These are phyloP conservation scores for Eucidaris tribuloides DNA, from an alignment of 35 echinoderm and acorn worm genomes.

Conservation along the genomic window DNA sequence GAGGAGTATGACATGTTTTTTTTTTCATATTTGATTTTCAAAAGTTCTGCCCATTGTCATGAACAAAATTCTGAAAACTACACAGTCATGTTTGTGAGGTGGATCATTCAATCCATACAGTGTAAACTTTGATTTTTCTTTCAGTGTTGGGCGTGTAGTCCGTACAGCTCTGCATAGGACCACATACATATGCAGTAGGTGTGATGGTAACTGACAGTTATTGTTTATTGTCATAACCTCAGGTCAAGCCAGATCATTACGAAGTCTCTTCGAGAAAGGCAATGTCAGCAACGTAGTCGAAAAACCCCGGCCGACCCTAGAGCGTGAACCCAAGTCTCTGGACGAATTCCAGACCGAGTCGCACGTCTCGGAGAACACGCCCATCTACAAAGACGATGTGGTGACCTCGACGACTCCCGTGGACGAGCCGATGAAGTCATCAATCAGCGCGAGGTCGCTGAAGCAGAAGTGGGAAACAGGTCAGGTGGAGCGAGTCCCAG, in stretches of 20 bases:
- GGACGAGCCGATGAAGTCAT: conserved; percentile 46
- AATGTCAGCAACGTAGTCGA: conserved; percentile 72
- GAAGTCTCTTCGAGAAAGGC: conserved; percentile 82
- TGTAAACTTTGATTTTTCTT: no score
- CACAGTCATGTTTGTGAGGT: no score
- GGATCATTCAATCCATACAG: no score
- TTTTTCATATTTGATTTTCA: no score
- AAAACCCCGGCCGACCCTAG: conserved; percentile 40
- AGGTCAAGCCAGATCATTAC: conserved; percentile 36
- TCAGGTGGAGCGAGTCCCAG: conserved; percentile 72
- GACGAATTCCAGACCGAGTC: conserved; percentile 42
- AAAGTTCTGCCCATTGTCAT: no score
- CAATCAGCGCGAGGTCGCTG: conserved; percentile 60
- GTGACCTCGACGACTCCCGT: conserved; percentile 24
- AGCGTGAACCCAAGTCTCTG: conserved; percentile 36
- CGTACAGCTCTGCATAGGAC: no score
- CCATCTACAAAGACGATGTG: conserved; percentile 61
- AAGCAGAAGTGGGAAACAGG: conserved; percentile 86
- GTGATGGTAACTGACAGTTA: no score
- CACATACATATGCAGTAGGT: no score
- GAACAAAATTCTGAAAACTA: no score
- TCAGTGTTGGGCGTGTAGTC: no score
- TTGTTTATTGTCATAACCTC: no score
- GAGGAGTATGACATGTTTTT: no score
- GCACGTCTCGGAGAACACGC: conserved; percentile 74